Evolutionary conservation across 2,888 invertebrate genomes (phyloP).

Genomic region (Agriotes lineatus): DNA sequence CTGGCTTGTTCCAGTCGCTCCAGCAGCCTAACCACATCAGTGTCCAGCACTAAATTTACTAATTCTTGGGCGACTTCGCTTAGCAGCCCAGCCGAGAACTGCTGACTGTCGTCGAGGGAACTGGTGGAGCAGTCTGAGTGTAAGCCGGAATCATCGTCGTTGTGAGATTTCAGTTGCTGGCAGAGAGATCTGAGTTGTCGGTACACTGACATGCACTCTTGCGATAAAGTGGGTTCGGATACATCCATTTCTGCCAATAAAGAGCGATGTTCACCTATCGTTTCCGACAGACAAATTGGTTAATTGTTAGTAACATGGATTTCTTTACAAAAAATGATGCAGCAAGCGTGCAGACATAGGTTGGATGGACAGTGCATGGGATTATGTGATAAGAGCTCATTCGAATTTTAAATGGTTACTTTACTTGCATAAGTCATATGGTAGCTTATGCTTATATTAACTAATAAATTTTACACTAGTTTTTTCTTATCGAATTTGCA

Average conservation of each 20-base stretch:
- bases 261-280: slow-evolving; percentile 71
- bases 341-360: background rate
- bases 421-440: no score
- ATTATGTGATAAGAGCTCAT: background rate
- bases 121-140: slow-evolving; percentile 79
- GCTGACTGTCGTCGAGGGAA: slow-evolving; percentile 69
- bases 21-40: slow-evolving; percentile 80
- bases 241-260: slow-evolving; percentile 93
- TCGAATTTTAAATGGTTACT: no score
- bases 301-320: slow-evolving; percentile 41
- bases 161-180: slow-evolving; percentile 80
- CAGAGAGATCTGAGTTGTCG: slow-evolving; percentile 81
- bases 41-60: slow-evolving; percentile 78
- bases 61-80: slow-evolving; percentile 81
- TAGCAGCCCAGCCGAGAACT: slow-evolving; percentile 65
- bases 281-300: slow-evolving; percentile 35
- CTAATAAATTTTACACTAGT: no score
- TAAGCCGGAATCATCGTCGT: slow-evolving; percentile 78
- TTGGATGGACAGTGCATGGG: background rate
- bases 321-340: background rate
- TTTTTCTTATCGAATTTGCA: no score
- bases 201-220: slow-evolving; percentile 78
- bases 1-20: slow-evolving; percentile 84
- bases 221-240: slow-evolving; percentile 71
- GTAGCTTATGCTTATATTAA: no score